Conservation (phyloP, 2,888 invertebrate species). For the Melangyna quadrimaculata region DNA sequence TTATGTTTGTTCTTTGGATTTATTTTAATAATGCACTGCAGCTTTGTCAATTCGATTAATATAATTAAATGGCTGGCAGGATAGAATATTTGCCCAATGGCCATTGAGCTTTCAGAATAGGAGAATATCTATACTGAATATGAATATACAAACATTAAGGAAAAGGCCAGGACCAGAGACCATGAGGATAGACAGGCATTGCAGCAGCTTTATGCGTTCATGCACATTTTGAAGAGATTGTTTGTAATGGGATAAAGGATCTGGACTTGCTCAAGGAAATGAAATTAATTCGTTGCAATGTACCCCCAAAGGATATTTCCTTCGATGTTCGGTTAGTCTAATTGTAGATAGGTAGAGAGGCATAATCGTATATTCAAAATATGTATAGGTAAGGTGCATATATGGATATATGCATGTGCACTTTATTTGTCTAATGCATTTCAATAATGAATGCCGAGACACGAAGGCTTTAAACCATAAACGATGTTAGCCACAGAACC, state of each 20-base stretch:
- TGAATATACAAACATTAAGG: background rate
- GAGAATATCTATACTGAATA: background rate
- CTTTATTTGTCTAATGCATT: slow-evolving; percentile 61
- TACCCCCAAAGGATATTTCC: slow-evolving; percentile 53
- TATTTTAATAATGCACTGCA: slow-evolving; percentile 70
- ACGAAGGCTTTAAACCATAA: slow-evolving; percentile 47
- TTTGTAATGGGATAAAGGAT: slow-evolving; percentile 62
- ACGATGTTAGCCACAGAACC: slow-evolving; percentile 37
- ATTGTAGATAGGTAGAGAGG: background rate
- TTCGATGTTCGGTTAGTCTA: background rate
- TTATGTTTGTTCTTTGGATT: slow-evolving; percentile 59
- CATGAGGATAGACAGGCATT: background rate
- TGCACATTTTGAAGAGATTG: slow-evolving; percentile 52
- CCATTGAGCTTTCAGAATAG: background rate
- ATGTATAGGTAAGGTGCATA: background rate
- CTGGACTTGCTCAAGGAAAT: slow-evolving; percentile 58
- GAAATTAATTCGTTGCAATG: slow-evolving; percentile 62
- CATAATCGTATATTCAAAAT: background rate
- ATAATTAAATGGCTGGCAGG: slow-evolving; percentile 69
- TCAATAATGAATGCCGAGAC: slow-evolving; percentile 56
- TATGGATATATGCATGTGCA: slow-evolving; percentile 29
- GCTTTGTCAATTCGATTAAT: slow-evolving; percentile 71
- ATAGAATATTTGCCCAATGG: slow-evolving; percentile 65
- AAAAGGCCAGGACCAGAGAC: background rate
- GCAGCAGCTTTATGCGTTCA: slow-evolving; percentile 5